Base-by-base conservation (phyloP, 2,797 vertebrate species). In the Urocyon cinereoargenteus region DNA sequence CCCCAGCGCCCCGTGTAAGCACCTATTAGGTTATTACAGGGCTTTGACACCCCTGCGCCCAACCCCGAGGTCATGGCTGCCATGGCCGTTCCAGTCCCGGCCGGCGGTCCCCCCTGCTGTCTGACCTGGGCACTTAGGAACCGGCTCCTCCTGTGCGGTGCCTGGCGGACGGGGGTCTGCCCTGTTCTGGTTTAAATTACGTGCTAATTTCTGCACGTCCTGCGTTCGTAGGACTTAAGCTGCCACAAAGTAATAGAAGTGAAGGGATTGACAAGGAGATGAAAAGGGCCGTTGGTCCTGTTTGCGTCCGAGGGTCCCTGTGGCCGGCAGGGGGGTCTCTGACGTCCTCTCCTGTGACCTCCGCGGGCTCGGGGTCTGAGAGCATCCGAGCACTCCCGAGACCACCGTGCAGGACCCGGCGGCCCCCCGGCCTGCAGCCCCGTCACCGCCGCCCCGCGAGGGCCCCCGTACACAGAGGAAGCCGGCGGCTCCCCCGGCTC, bases 201-300 rank as follows among this genome's bases (percentile, higher is more conserved):
- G 0, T 72, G 36, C 40, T 81, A 2, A 22, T 78, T 77, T 93
- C 59, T 88, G 31, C 5, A 93, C 45, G 55, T 78, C 15, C 4
- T 6, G 3, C 2, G 15, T 77, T 70, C 21, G 21, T 6, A 0
- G 45, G 26, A n/a, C 4, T 22, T 22, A 34, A 62, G 28, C 49
- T 31, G 2, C 66, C 45, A 15, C 15, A 15, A 51, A 51, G 36
- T 18, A 15, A 7, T 12, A 51, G n/a, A 11, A 2, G n/a, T 11
- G 2, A 14, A 5, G 68, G 22, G 10, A 16, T 7, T 66, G 57
- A n/a, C 14, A 19, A 36, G 82, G 51, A 34, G 5, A 6, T 6
- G 2, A 1, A 31, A 5, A 31, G 8, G 31, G 4, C 5, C 9
- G 3, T 3, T 45, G 36, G 5, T 2, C 0, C 0, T 31, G 40